Evolutionary conservation across 1,140 invertebrate genomes (phyloP).

Genomic region (Drosophila simulans): DNA sequence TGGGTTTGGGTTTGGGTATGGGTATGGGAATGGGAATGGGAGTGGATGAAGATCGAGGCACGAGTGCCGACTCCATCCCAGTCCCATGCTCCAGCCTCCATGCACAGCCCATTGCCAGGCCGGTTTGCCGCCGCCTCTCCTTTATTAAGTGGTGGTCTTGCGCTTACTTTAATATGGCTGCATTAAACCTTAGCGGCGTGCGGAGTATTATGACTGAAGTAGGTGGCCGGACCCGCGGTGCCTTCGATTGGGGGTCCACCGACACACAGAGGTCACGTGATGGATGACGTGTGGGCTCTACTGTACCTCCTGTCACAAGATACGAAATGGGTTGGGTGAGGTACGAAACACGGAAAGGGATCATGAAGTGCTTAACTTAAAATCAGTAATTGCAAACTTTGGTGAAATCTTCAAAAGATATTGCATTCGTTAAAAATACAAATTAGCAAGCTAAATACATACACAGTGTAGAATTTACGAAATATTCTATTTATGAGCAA

Average conservation of each 20-base stretch:
- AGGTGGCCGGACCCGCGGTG: slow-evolving; percentile 64
- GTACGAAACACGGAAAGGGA: neutral
- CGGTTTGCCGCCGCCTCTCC: slow-evolving; percentile 51
- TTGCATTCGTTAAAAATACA: no score
- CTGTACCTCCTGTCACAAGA: slow-evolving; percentile 42
- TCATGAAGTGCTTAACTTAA: neutral
- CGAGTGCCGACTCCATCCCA: slow-evolving; percentile 32
- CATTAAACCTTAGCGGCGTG: slow-evolving; percentile 67
- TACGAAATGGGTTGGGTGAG: neutral
- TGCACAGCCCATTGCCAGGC: slow-evolving; percentile 14
- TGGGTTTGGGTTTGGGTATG: neutral
- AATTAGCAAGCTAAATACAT: no score
- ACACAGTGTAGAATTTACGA: no score
- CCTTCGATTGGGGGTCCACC: slow-evolving; percentile 16
- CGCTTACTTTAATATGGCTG: slow-evolving; percentile 75
- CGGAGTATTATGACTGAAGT: slow-evolving; percentile 76
- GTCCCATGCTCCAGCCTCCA: slow-evolving; percentile 6
- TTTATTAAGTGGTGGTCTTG: slow-evolving; percentile 69
- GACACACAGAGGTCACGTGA: slow-evolving; percentile 67
- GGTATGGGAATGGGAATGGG: neutral
- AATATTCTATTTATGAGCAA: no score
- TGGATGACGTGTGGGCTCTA: slow-evolving; percentile 46
- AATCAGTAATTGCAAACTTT: neutral
- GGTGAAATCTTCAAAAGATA: no score
- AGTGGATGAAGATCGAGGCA: slow-evolving; percentile 9